Evolutionary conservation across 2,113 vertebrate genomes (phyloP).

Genomic region (Xenopus laevis): DNA sequence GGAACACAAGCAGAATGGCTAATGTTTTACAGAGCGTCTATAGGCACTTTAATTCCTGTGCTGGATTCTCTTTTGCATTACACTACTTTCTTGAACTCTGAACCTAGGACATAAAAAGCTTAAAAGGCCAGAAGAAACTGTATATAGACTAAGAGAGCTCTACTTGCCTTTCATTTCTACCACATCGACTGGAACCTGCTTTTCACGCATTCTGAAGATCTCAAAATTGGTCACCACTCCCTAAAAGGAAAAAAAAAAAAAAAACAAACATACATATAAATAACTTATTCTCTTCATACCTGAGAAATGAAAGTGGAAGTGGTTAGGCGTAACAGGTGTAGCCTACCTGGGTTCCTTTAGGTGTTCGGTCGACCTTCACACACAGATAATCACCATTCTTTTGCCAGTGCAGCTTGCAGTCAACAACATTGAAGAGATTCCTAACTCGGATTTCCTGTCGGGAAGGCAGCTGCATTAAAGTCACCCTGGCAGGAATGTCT

Average conservation of each 20-base stretch:
- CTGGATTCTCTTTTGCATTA: too few relatives aligned
- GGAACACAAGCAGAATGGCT: too few relatives aligned
- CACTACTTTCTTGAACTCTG: too few relatives aligned
- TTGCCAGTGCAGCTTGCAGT: conserved; percentile 98
- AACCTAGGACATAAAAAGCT: too few relatives aligned
- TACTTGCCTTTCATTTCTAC: conserved; percentile 95
- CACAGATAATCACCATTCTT: conserved; percentile 95
- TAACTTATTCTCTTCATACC: too few relatives aligned
- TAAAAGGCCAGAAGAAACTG: too few relatives aligned
- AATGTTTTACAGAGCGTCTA: too few relatives aligned
- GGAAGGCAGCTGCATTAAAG: conserved; percentile 92
- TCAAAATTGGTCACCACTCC: conserved; percentile 98
- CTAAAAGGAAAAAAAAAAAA: conserved; percentile 57
- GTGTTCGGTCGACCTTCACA: conserved; percentile 94
- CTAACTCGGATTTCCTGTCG: conserved; percentile 93
- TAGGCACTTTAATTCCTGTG: too few relatives aligned
- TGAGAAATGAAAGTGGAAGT: not conserved
- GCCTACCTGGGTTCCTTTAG: conserved; percentile 88
- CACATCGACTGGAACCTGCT: conserved; percentile 96
- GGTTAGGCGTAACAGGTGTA: too few relatives aligned
- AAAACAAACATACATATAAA: not conserved
- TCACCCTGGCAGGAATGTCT: conserved; percentile 95
- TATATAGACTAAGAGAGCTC: too few relatives aligned
- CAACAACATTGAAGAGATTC: conserved; percentile 95
- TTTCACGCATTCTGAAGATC: conserved; percentile 98